Evolutionary conservation across 2,888 invertebrate genomes (phyloP).

Genomic region (Plutella xylostella): DNA sequence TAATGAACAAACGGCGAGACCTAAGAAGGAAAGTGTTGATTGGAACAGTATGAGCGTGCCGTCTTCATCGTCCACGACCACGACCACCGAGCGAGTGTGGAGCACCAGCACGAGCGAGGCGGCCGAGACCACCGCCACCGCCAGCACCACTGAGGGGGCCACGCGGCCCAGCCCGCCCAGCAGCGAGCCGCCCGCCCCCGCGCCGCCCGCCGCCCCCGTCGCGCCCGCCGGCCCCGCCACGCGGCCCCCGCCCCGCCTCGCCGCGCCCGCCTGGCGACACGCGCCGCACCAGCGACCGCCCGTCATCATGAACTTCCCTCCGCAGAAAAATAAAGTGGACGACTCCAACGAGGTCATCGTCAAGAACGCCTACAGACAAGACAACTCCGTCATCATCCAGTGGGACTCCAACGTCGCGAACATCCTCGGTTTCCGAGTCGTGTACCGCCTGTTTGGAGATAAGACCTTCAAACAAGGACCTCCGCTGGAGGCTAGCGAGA

Average conservation of each 20-base stretch:
- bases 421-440: slow-evolving; percentile 89
- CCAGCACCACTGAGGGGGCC: slow-evolving; percentile 21
- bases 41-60: slow-evolving; percentile 33
- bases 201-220: slow-evolving; percentile 21
- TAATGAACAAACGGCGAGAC: slow-evolving; percentile 20
- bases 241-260: slow-evolving; percentile 35
- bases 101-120: slow-evolving; percentile 28
- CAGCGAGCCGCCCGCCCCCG: slow-evolving; percentile 39
- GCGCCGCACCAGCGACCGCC: slow-evolving; percentile 75
- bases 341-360: slow-evolving; percentile 84
- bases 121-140: slow-evolving; percentile 18
- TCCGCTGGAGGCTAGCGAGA: slow-evolving; percentile 87
- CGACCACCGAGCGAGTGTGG: slow-evolving; percentile 29
- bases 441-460: slow-evolving; percentile 90
- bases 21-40: slow-evolving; percentile 26
- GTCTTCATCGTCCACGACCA: slow-evolving; percentile 27
- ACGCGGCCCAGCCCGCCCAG: slow-evolving; percentile 33
- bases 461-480: slow-evolving; percentile 92
- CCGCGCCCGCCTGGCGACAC: slow-evolving; percentile 58
- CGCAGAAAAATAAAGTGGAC: slow-evolving; percentile 73
- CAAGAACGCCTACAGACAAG: slow-evolving; percentile 86
- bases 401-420: slow-evolving; percentile 92
- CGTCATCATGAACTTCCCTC: slow-evolving; percentile 77
- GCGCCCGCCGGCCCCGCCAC: slow-evolving; percentile 25
- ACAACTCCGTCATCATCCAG: slow-evolving; percentile 88